Evolutionary conservation across 2,888 invertebrate genomes (phyloP), one percentile per base, ranked within the genome.

Genomic region (Eulithis prunata): DNA sequence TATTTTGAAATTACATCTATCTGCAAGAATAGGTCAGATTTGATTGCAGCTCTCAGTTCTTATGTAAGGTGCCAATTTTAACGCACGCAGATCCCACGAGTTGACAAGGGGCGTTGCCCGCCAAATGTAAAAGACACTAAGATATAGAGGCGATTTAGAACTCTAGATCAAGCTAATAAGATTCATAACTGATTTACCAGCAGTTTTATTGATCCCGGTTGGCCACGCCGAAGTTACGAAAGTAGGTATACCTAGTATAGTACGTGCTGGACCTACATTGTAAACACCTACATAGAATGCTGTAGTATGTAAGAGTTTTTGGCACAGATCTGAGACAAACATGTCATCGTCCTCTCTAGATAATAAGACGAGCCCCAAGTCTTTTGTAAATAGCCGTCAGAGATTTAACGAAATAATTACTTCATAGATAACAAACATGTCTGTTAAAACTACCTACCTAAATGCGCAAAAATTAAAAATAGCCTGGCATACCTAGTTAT

Each of bases 311-410:
- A 21, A 8, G 21, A 5, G 47, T 21, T 49, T 49, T 49, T 49
- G 49, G 49, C 49, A 49, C 21, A 10, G 11, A 49, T 11, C 49
- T 49, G 49, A 65, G 58, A 62, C 56, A 47, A 61, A 62, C 57
- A 32, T 43, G 41, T 47, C 46, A 58, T 55, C 43, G 6, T 21
- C 21, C 55, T 55, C 55, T 38, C 11, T 36, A 57, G 52, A 63
- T 57, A 63, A 62, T 32, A 36, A 38, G 52, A 8, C 52, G n/a
- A 51, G 53, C 57, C 52, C 57, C 52, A 53, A 63, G 32, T 49
- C 47, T 47, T 47, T 47, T 47, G 47, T 47, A 47, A 47, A 47
- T 47, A 47, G 47, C 47, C 47, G 13, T 47, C 47, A 47, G 8
- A 47, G 47, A 14, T 13, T 47, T 14, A n/a, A n/a, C 14, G 47